Percentiles rank a stretch among this genome's conserved stretches.
Conservation (phyloP, 2,797 vertebrate genomes). For the Momotus momota region DNA sequence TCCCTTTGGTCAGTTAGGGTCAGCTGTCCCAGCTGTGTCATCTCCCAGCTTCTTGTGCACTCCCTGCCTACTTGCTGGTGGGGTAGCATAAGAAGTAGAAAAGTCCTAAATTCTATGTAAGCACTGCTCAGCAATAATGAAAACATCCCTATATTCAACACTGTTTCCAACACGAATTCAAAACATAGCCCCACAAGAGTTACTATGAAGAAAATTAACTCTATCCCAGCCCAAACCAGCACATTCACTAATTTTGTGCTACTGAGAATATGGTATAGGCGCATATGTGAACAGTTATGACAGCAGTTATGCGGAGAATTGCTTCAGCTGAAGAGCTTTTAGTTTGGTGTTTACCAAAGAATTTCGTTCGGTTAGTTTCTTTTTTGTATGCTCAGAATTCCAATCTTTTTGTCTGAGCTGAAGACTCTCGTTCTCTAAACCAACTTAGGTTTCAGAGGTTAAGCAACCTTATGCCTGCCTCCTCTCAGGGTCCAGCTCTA, state of each 20-base stretch:
- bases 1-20: neutral
- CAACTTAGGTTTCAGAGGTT: neutral
- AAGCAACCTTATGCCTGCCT: neutral
- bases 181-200: too few species aligned
- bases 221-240: neutral
- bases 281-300: neutral
- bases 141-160: too few species aligned
- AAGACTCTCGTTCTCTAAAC: neutral
- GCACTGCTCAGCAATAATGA: neutral
- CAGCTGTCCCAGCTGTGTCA: too few species aligned
- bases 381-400: neutral
- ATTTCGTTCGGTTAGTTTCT: neutral
- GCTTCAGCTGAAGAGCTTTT: neutral
- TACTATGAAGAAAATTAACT: neutral
- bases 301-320: neutral
- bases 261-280: neutral
- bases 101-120: neutral
- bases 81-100: neutral
- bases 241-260: neutral
- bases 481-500: neutral
- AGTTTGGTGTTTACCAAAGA: neutral
- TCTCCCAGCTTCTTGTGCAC: neutral
- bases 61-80: neutral
- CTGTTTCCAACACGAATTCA: too few species aligned
- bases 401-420: neutral